Percentiles rank a stretch among this genome's conserved stretches.
These are phyloP conservation scores for Naja naja DNA, from an alignment of 2,113 vertebrate species.

Conservation along the genomic window DNA sequence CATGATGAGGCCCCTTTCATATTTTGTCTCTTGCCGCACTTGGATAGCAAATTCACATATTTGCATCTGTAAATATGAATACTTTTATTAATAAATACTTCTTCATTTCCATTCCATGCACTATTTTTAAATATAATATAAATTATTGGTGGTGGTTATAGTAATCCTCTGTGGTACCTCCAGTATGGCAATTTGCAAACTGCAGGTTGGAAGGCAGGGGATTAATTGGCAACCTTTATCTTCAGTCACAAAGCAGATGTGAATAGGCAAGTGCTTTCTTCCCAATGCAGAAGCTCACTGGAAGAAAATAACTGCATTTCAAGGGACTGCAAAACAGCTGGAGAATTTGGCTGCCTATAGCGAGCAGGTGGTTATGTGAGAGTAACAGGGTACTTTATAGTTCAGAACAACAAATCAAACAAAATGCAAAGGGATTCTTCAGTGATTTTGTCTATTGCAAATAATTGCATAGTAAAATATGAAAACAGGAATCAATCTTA, in stretches of 20 bases:
- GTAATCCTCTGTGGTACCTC: not conserved
- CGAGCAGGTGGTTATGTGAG: not conserved
- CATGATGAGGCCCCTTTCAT: not conserved
- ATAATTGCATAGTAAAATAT: not conserved
- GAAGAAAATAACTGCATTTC: not conserved
- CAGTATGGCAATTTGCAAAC: not conserved
- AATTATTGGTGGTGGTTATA: not conserved
- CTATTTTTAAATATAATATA: not conserved
- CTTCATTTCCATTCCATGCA: not conserved
- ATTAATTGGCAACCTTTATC: not conserved
- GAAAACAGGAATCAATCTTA: not conserved
- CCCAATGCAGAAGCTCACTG: not conserved
- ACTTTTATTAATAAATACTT: not conserved
- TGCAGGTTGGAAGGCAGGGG: not conserved
- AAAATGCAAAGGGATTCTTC: not conserved
- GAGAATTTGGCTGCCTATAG: not conserved
- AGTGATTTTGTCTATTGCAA: not conserved
- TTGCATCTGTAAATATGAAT: not conserved
- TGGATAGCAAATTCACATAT: not conserved
- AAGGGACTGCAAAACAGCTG: not conserved
- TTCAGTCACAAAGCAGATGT: not conserved
- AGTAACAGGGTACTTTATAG: not conserved
- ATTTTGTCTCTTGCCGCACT: not conserved
- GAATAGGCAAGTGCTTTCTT: not conserved
- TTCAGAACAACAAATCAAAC: not conserved